Evolutionary conservation across 2,797 vertebrate species (phyloP), one percentile per base, ranked within the genome.

Genomic region (Acanthis flammea): DNA sequence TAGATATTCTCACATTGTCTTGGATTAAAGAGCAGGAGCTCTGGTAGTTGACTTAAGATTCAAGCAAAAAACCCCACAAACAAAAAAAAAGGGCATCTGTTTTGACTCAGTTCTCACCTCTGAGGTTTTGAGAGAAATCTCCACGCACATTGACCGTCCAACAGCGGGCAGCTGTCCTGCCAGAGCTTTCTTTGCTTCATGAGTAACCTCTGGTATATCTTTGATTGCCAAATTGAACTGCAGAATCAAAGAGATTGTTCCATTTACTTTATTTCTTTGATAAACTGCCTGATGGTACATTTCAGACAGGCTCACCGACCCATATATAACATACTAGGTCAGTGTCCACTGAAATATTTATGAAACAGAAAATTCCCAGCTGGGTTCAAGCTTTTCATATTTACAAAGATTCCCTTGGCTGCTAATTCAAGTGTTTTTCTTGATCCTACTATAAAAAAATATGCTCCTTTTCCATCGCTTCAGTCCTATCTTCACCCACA

Each of bases 181-280:
- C 97, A 99, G 97, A 11, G 99, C 99, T 94, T 99, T 99, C 97
- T 99, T 99, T 82, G 99, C 99, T 98, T 99, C 99, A 99, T 99
- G 99, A 65, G 99, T 99, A 88, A 99, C 99, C 96, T 99, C 99
- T 67, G 99, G 99, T 97, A 99, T 99, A 94, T 99, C 99, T 98
- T 99, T 99, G 96, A 99, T 99, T 88, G 99, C 99, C 95, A 99
- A 97, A 95, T 99, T 99, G 96, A 99, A 99, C 99, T 99, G 95
- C 50, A 96, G 90, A 95, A 96, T 76, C 87, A 92, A 88, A 92
- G 39, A 62, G 54, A 71, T 39, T 4, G 61, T 45, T 93, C 30
- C 9, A 4, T 55, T 73, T 60, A 78, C 70, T 75, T 42, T 2
- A 73, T 57, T 92, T 86, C 51, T 92, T 93, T 87, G 75, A 83